Conservation (phyloP, 2,113 vertebrate species). For the Andinoacara biseriatus region DNA sequence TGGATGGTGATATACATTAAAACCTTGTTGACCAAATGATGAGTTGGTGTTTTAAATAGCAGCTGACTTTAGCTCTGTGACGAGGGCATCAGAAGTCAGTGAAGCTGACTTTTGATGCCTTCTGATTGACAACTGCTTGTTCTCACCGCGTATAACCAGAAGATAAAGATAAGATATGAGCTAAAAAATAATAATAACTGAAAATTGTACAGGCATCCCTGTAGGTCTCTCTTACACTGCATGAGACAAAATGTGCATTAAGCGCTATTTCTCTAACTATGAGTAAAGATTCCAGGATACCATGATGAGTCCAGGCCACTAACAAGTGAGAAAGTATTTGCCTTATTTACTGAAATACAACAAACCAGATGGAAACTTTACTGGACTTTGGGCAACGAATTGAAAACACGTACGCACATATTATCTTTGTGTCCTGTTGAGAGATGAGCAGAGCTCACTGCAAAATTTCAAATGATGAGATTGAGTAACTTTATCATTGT, state of each 20-base stretch:
- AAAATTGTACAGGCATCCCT: not conserved
- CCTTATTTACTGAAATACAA: constrained; percentile 7
- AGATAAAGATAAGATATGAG: not conserved
- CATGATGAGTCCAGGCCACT: constrained; percentile 15
- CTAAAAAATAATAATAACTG: not conserved
- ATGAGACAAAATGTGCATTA: not conserved
- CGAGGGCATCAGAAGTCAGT: not conserved
- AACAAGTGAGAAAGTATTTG: constrained; percentile 30
- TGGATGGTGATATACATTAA: not conserved
- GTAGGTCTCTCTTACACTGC: not conserved
- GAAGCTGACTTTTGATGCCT: too few species aligned
- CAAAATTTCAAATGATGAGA: not conserved
- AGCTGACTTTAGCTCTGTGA: not conserved
- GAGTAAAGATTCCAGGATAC: constrained; percentile 14
- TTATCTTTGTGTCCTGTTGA: not conserved
- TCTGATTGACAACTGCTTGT: too few species aligned
- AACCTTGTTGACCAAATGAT: not conserved
- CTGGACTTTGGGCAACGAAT: constrained; percentile 21
- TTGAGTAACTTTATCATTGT: not conserved
- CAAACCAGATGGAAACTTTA: constrained; percentile 31
- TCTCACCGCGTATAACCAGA: not conserved
- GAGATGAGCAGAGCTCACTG: not conserved
- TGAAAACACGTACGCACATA: constrained; percentile 6
- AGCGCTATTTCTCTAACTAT: not conserved
- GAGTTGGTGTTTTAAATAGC: not conserved